A percentile compares a stretch with the other conserved stretches of the same genome.
Evolutionary conservation across 2,888 invertebrate genomes (phyloP).

Genomic region (Teinopalpus imperialis): DNA sequence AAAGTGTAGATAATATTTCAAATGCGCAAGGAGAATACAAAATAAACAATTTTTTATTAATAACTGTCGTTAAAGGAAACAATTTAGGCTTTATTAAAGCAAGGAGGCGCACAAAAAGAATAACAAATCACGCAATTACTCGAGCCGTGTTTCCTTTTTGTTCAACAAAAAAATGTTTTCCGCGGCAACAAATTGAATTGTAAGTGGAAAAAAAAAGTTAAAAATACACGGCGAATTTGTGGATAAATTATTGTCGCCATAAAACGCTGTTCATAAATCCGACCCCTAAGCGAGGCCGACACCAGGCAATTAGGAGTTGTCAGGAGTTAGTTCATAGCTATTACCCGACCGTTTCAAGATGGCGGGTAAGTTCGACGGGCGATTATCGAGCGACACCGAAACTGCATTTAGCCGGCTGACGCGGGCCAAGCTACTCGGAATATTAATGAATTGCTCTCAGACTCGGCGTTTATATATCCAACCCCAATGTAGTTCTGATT

Average conservation of each 20-base stretch:
- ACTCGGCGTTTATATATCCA: slow-evolving; percentile 34
- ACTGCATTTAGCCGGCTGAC: slow-evolving; percentile 67
- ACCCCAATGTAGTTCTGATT: slow-evolving; percentile 31
- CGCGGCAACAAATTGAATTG: slow-evolving; percentile 21
- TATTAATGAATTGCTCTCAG: slow-evolving; percentile 60
- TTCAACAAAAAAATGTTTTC: slow-evolving; percentile 15
- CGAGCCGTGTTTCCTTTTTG: slow-evolving; percentile 8
- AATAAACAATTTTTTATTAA: background rate
- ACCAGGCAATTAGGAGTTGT: slow-evolving; percentile 60
- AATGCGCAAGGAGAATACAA: too few species aligned
- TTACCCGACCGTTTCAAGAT: slow-evolving; percentile 47
- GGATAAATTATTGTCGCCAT: slow-evolving; percentile 30
- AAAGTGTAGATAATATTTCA: too few species aligned
- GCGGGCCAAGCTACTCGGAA: slow-evolving; percentile 52
- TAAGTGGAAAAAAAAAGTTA: slow-evolving; percentile 15
- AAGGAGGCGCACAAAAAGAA: slow-evolving; percentile 11
- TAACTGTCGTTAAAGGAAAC: background rate
- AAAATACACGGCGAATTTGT: slow-evolving; percentile 11
- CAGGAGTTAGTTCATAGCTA: slow-evolving; percentile 50
- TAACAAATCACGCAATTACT: slow-evolving; percentile 22
- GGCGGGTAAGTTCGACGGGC: slow-evolving; percentile 42
- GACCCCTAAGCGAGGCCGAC: slow-evolving; percentile 49
- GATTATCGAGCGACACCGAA: slow-evolving; percentile 58
- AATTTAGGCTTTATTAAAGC: slow-evolving; percentile 9
- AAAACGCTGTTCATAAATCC: slow-evolving; percentile 57